Conservation (phyloP, 1,140 invertebrate species). For the silkworm (Bombyx mori) region ASM3026992v2 NC_085107.1:6457001-6457500, state of each 20-base stretch:
- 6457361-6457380: conserved; percentile 2
- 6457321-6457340: conserved; percentile 3
- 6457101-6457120: conserved; percentile 10
- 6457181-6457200: not conserved
- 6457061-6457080: conserved; percentile 18
- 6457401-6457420: conserved; percentile 6
- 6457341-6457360: conserved; percentile 5
- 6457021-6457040: conserved; percentile 12
- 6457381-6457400: not conserved
- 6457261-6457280: conserved; percentile 12
- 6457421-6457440: conserved; percentile 8
- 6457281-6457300: conserved; percentile 9
- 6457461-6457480: too few relatives aligned
- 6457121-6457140: conserved; percentile 13
- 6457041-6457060: conserved; percentile 18
- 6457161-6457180: conserved; percentile 8
- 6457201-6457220: conserved; percentile 5
- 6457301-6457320: conserved; percentile 9
- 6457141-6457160: conserved; percentile 11
- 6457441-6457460: not conserved
- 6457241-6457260: conserved; percentile 11
- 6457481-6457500: too few relatives aligned
- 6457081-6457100: conserved; percentile 11
- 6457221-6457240: conserved; percentile 8
- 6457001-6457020: conserved; percentile 17